These are phyloP conservation scores for Monochamus saltuarius DNA, from an alignment of 1,140 invertebrate genomes.

Conservation along the genomic window DNA sequence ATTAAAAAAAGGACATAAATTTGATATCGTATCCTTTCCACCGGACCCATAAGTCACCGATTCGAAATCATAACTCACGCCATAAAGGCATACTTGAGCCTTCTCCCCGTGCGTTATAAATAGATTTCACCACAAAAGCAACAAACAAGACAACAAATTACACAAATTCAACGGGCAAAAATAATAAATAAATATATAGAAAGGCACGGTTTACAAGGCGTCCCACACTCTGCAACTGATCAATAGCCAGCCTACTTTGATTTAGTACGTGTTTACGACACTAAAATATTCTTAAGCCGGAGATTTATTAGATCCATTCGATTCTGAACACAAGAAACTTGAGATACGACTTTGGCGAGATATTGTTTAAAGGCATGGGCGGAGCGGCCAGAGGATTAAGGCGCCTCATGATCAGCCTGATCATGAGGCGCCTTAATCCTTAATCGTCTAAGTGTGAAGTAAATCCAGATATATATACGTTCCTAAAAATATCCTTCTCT, in stretches of 20 bases:
- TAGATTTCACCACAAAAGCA: too few relatives aligned
- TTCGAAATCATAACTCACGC: too few relatives aligned
- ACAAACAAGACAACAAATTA: constrained; percentile 4
- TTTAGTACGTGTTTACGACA: constrained; percentile 33
- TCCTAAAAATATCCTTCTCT: too few relatives aligned
- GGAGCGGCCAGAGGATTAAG: background rate
- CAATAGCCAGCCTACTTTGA: constrained; percentile 30
- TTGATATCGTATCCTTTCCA: too few relatives aligned
- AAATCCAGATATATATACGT: too few relatives aligned
- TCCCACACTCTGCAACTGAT: constrained; percentile 26
- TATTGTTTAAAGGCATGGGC: constrained; percentile 14
- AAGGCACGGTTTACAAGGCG: constrained; percentile 13
- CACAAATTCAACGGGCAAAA: constrained; percentile 12
- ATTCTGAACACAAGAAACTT: constrained; percentile 22
- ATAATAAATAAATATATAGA: constrained; percentile 18
- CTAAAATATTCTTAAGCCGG: constrained; percentile 27
- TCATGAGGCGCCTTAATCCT: too few relatives aligned
- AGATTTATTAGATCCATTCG: constrained; percentile 32
- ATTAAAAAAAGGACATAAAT: too few relatives aligned
- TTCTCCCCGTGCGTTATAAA: too few relatives aligned
- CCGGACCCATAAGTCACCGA: too few relatives aligned
- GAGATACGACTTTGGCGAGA: constrained; percentile 20
- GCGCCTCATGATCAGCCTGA: too few relatives aligned
- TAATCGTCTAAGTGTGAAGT: too few relatives aligned
- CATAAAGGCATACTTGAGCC: too few relatives aligned